Base-by-base conservation (phyloP, 2,797 vertebrate species). In the Novumbra hubbsi region DNA sequence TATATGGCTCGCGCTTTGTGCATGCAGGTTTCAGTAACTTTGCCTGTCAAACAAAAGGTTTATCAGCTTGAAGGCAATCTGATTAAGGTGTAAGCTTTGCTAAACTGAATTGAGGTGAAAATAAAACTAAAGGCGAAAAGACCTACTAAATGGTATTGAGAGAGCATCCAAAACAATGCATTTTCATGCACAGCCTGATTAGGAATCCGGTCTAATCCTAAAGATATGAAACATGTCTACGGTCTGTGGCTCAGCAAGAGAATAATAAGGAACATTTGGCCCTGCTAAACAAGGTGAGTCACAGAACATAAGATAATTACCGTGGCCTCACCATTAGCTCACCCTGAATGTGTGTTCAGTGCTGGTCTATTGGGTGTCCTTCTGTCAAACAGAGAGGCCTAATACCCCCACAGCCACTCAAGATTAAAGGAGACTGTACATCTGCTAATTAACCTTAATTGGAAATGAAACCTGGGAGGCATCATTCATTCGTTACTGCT, bases 371-470 rank as follows among this genome's bases (percentile, higher is more conserved):
- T 66, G 77, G 76, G 86, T 70, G 75, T 75, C 75, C 73, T 84
- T 73, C 75, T 73, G 79, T 83, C 78, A 77, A 73, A 78, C 74
- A 27, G 12, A 76, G 21, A 60, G 24, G 73, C 64, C 75, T 81
- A 76, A 82, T 83, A 85, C 86, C 67, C 80, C 78, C 75, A 78
- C 78, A 78, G 73, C 74, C 64, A 73, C 52, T 34, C 72, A 81
- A 81, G 77, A 89, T 81, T 84, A 87, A 82, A 85, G 67, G 73
- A 34, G 24, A 83, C 80, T 80, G 67, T 81, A 72, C 71, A 74
- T 85, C 82, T 88, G 82, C 80, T 82, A 86, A 90, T 90, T 89
- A 88, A 85, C 79, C 81, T 79, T 85, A 85, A 88, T 85, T 87
- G 78, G 82, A 72, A 84, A 84, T 84, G 70, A 89, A 89, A 84